A percentile compares a stretch with the other conserved stretches of the same genome.
phyloP scores from a whole-genome alignment of 1,140 invertebrate genomes.

The Aleiodes sp. region DNA sequence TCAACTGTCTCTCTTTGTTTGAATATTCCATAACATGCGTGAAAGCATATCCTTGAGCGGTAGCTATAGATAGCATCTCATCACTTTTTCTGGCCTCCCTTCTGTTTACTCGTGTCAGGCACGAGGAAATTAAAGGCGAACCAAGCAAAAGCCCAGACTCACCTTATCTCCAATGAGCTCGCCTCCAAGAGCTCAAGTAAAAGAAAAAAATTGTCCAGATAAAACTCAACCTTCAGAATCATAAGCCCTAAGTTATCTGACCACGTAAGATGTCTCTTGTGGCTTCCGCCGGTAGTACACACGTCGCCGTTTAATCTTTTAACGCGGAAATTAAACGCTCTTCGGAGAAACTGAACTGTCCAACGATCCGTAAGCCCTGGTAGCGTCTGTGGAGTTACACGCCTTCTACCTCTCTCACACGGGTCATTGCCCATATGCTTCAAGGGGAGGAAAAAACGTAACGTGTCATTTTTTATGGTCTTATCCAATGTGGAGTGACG shows the following conservation, averaged over 20 bases:
- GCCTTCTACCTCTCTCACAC: too few species aligned
- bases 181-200: neutral
- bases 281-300: neutral
- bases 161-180: neutral
- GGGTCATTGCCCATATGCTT: too few species aligned
- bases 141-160: neutral
- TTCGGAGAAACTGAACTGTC: slow-evolving; percentile 26
- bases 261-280: neutral
- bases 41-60: neutral
- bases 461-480: too few species aligned
- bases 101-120: slow-evolving; percentile 7
- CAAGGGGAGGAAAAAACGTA: too few species aligned
- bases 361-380: neutral
- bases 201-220: too few species aligned
- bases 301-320: slow-evolving; percentile 24
- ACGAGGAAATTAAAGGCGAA: slow-evolving; percentile 9
- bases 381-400: too few species aligned
- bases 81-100: neutral
- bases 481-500: too few species aligned
- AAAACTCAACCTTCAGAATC: neutral
- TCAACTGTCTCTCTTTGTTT: neutral
- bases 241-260: neutral
- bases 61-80: neutral
- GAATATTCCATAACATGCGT: neutral
- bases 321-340: slow-evolving; percentile 35